A percentile compares a stretch with the other conserved stretches of the same genome.
phyloP scores from a whole-genome alignment of 2,797 vertebrate species.

The Anguilla megastoma region DNA sequence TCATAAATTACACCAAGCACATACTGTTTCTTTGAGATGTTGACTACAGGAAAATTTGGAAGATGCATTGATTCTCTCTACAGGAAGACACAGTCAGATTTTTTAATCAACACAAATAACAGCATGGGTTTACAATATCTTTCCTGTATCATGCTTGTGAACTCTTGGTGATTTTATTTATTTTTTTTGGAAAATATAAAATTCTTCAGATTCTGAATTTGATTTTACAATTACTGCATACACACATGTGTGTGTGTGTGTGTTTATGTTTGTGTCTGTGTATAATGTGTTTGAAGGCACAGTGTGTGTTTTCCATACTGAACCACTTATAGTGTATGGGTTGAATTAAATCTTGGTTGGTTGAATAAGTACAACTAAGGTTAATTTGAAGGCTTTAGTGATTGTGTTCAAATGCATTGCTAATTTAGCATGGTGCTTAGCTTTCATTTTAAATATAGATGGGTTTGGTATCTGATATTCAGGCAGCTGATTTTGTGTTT shows the following conservation, averaged over 20 bases:
- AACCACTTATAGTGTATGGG: background rate
- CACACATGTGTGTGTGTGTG: background rate
- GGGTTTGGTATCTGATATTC: conserved; percentile 20
- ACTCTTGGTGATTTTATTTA: background rate
- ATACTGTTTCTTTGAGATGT: conserved; percentile 59
- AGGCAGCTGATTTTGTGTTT: conserved; percentile 53
- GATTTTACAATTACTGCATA: background rate
- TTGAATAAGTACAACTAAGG: background rate
- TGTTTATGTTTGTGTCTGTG: background rate
- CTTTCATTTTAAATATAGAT: conserved; percentile 12
- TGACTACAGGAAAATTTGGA: conserved; percentile 50
- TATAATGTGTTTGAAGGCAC: background rate
- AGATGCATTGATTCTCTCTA: conserved; percentile 22
- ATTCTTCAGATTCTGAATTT: background rate
- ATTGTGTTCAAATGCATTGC: conserved; percentile 9
- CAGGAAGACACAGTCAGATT: background rate
- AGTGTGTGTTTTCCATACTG: background rate
- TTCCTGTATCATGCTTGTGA: background rate
- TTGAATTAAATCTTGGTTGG: background rate
- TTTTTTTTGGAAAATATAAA: background rate
- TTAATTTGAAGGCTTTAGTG: background rate
- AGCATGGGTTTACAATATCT: background rate
- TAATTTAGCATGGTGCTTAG: background rate
- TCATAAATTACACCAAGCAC: conserved; percentile 66
- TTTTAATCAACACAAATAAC: conserved; percentile 18